These are phyloP conservation scores for Psittacula cyanocephala DNA, from an alignment of 2,113 vertebrate genomes.

Conservation along the genomic window DNA sequence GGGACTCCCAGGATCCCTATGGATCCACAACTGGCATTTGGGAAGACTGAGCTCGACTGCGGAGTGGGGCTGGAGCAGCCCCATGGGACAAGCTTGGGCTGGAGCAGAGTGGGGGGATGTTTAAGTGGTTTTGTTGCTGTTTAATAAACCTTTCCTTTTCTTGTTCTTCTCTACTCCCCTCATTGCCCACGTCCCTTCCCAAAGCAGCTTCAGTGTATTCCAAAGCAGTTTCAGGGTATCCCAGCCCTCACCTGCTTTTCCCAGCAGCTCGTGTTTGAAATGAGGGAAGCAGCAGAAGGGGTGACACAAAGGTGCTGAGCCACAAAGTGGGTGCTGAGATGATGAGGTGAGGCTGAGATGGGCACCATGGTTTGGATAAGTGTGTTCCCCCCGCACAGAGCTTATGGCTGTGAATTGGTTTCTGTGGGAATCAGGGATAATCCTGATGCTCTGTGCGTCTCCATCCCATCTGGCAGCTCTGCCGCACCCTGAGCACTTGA, in stretches of 20 bases:
- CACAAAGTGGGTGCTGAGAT: fast-evolving
- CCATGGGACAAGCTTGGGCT: not conserved
- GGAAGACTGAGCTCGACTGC: fast-evolving
- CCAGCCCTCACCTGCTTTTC: fast-evolving
- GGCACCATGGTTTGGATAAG: not conserved
- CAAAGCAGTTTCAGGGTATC: not conserved
- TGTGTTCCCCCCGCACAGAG: not conserved
- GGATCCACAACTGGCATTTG: not conserved
- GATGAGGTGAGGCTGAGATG: fast-evolving
- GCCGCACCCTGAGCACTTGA: not conserved
- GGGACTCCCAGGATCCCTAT: not conserved
- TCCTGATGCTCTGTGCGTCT: fast-evolving
- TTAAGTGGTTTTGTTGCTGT: not conserved
- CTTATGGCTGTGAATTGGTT: not conserved
- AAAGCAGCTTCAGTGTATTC: not conserved
- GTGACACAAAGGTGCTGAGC: not conserved
- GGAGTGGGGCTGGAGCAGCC: not conserved
- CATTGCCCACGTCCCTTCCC: fast-evolving
- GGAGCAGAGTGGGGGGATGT: not conserved
- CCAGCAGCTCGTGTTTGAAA: not conserved
- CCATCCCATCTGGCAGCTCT: not conserved
- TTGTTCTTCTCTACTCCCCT: not conserved
- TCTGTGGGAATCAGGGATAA: not conserved
- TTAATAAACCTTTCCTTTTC: slow-evolving; percentile 6
- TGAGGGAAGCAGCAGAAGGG: not conserved